These are phyloP conservation scores for Cygnus olor DNA, from an alignment of 2,797 vertebrate species.

Conservation along the genomic window DNA sequence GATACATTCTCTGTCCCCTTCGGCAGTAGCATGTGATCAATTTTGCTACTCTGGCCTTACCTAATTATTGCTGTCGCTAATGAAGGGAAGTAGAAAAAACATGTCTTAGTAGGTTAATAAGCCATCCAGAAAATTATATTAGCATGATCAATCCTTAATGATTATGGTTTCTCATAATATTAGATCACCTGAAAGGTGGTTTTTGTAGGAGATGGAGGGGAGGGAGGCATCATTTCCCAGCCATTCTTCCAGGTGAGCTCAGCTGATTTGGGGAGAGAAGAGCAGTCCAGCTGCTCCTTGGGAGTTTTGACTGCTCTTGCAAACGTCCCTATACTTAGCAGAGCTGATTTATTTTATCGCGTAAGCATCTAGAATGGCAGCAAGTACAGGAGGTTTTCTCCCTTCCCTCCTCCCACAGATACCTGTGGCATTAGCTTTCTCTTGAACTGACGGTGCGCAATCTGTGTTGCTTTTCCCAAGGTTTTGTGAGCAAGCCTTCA, in stretches of 20 bases:
- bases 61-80: slow-evolving; percentile 76
- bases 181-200: slow-evolving; percentile 74
- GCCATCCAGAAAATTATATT: slow-evolving; percentile 80
- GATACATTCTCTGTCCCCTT: slow-evolving; percentile 55
- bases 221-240: slow-evolving; percentile 35
- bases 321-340: slow-evolving; percentile 25
- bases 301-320: slow-evolving; percentile 31
- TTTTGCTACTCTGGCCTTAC: slow-evolving; percentile 70
- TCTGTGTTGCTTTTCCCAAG: slow-evolving; percentile 49
- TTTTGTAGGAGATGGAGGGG: slow-evolving; percentile 32
- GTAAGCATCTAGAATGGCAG: background rate
- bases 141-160: slow-evolving; percentile 76
- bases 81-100: slow-evolving; percentile 78
- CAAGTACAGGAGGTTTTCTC: background rate
- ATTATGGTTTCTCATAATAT: slow-evolving; percentile 74
- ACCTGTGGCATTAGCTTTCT: slow-evolving; percentile 45
- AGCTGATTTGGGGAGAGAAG: slow-evolving; percentile 43
- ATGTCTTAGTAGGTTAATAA: slow-evolving; percentile 79
- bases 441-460: slow-evolving; percentile 21
- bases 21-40: slow-evolving; percentile 63
- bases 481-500: slow-evolving; percentile 45
- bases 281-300: slow-evolving; percentile 9
- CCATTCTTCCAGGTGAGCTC: slow-evolving; percentile 32
- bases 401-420: background rate
- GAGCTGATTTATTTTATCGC: slow-evolving; percentile 30